Evolutionary conservation across 1,140 invertebrate genomes (phyloP).

Genomic region (Drosophila santomea): DNA sequence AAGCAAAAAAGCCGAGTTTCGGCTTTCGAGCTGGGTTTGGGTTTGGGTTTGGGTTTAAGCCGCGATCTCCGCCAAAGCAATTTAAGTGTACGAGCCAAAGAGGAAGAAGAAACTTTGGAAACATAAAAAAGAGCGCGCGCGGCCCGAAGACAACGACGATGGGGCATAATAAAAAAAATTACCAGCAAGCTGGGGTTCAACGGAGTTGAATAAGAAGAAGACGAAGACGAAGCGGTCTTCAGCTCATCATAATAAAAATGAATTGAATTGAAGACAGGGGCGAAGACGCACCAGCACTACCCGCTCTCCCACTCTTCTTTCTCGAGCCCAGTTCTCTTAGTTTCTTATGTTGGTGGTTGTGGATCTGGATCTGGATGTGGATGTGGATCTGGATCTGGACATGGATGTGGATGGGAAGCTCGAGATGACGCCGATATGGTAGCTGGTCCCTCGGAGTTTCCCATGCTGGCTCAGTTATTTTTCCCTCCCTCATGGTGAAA

Average conservation of each 20-base stretch:
- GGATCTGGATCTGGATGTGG: neutral
- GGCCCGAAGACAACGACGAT: slow-evolving; percentile 17
- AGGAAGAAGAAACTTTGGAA: slow-evolving; percentile 78
- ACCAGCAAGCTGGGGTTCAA: slow-evolving; percentile 57
- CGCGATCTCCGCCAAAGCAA: slow-evolving; percentile 72
- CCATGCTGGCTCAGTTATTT: slow-evolving; percentile 60
- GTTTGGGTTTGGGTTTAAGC: slow-evolving; percentile 26
- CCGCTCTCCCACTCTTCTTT: slow-evolving; percentile 19
- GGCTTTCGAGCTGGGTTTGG: slow-evolving; percentile 60
- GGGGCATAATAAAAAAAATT: slow-evolving; percentile 56
- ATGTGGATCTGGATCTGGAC: slow-evolving; percentile 7
- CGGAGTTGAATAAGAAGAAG: slow-evolving; percentile 33
- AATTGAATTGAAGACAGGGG: slow-evolving; percentile 70
- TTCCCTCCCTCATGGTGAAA: slow-evolving; percentile 45
- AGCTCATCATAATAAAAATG: slow-evolving; percentile 80
- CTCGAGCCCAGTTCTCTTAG: slow-evolving; percentile 7
- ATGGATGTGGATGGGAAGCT: slow-evolving; percentile 28
- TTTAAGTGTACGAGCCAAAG: slow-evolving; percentile 76
- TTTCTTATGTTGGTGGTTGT: neutral
- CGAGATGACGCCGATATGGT: slow-evolving; percentile 68
- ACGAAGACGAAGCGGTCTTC: slow-evolving; percentile 21
- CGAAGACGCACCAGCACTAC: slow-evolving; percentile 50
- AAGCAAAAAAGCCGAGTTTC: slow-evolving; percentile 64
- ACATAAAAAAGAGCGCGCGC: slow-evolving; percentile 62
- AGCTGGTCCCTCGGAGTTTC: slow-evolving; percentile 49